Conservation (phyloP, 30 jellyfish, hydroid and myxozoan species). For the Pelagia noctiluca region DNA sequence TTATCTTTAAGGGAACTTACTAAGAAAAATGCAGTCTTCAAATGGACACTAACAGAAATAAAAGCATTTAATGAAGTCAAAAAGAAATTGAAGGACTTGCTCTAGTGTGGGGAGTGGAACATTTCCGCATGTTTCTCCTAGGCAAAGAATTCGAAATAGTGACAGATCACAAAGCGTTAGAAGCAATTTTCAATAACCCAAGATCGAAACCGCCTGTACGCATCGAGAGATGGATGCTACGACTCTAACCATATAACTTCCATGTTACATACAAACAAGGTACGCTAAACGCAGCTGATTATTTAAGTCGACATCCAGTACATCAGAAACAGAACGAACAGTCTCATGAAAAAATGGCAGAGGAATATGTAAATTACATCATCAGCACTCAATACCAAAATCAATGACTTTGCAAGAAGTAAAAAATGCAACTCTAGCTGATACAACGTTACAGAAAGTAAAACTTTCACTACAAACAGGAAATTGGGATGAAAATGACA, state of each 20-base stretch:
- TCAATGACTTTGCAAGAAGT: slow-evolving; percentile 10
- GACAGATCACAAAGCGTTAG: slow-evolving; percentile 50
- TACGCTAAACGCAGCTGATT: slow-evolving; percentile 22
- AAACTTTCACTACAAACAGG: neutral
- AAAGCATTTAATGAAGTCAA: slow-evolving; percentile 18
- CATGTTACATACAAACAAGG: slow-evolving; percentile 33
- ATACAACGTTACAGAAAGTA: neutral
- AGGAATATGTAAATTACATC: slow-evolving; percentile 34
- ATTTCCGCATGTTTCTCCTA: slow-evolving; percentile 4
- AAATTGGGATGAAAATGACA: slow-evolving; percentile 1
- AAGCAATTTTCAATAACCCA: slow-evolving; percentile 10
- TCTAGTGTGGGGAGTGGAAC: slow-evolving; percentile 36
- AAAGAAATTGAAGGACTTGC: slow-evolving; percentile 45
- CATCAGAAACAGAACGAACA: neutral
- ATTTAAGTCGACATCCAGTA: slow-evolving; percentile 43
- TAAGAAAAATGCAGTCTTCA: slow-evolving; percentile 22
- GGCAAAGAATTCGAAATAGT: slow-evolving; percentile 23
- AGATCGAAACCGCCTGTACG: slow-evolving; percentile 30
- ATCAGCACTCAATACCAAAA: slow-evolving; percentile 17
- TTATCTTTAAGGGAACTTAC: slow-evolving; percentile 25
- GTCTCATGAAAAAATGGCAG: slow-evolving; percentile 16
- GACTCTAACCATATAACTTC: slow-evolving; percentile 42
- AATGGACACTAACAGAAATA: slow-evolving; percentile 26
- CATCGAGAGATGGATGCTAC: slow-evolving; percentile 12
- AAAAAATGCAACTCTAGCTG: neutral